Evolutionary conservation across 2,888 invertebrate genomes (phyloP), one percentile per base, ranked within the genome.

Genomic region (Caenorhabditis plicata): DNA sequence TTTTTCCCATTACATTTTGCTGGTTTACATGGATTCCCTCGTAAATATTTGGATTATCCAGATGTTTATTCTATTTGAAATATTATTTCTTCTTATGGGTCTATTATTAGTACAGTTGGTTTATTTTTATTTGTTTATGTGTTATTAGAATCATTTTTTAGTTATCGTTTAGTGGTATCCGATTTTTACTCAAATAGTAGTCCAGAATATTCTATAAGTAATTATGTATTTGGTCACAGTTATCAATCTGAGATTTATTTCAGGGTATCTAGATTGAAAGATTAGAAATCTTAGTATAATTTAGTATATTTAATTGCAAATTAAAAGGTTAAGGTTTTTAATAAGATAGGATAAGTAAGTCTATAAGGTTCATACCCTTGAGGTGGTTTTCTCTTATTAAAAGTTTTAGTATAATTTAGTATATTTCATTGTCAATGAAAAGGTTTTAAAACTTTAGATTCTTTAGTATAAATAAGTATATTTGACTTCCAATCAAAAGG

Each of bases 1-100:
- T 88, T 89, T 82, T 89, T 89, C n/a, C 88, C 89, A 0, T 88
- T 88, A 85, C 88, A 89, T 83, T 89, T 89, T 74, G 81, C 88
- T 82, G 88, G 88, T 45, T 80, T 88, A 83, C 85, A 84, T 25
- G 87, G 88, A 0, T 88, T 89, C 83, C 89, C 88, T 40, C 88
- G 89, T 51, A 88, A 89, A 58, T 88, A 88, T 45, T 87, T 88
- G 3, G 88, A 88, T 81, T 89, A 88, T 47, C 87, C 88, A 0
- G 88, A 88, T 82, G 83, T 84, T 20, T 88, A 86, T 75, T 83
- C 85, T 64, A 80, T 85, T 49, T 88, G 88, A 87, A 88, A 88
- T 85, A 80, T 87, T 68, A 76, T 88, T 56, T 88, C 88, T 23
- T 87, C 87, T 5, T 83, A 88, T 80, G 88, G 88, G n/a, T 87